Evolutionary conservation across 2,888 invertebrate species (phyloP).

Genomic region (Macrophya annulata): DNA sequence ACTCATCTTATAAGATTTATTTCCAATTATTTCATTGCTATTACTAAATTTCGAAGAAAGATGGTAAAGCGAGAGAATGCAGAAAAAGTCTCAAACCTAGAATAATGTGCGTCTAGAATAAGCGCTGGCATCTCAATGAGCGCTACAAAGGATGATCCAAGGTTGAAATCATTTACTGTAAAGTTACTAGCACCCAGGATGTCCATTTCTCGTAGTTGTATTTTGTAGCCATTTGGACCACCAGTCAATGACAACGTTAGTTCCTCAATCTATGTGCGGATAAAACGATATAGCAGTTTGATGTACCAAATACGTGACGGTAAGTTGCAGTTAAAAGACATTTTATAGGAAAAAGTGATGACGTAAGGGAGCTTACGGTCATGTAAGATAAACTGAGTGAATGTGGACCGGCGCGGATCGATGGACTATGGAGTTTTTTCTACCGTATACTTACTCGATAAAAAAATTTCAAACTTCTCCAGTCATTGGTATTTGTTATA

Average conservation of each 20-base stretch:
- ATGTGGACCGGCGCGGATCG: slow-evolving; percentile 3
- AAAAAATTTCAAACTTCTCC: not conserved
- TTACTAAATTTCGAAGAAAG: not conserved
- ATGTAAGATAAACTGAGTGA: slow-evolving; percentile 9
- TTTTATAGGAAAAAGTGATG: not conserved
- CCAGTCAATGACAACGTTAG: slow-evolving; percentile 81
- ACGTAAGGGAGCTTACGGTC: not conserved
- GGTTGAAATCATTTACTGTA: slow-evolving; percentile 79
- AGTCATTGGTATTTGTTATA: not conserved
- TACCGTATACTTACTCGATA: not conserved
- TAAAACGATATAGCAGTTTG: not conserved
- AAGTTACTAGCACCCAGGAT: slow-evolving; percentile 80
- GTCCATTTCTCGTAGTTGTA: slow-evolving; percentile 79
- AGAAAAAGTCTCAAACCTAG: slow-evolving; percentile 72
- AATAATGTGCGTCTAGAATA: slow-evolving; percentile 85
- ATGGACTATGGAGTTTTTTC: not conserved
- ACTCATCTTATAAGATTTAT: not conserved
- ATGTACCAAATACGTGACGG: not conserved
- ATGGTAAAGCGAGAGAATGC: not conserved
- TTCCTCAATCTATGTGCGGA: slow-evolving; percentile 78
- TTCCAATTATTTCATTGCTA: not conserved
- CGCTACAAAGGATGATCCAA: slow-evolving; percentile 85
- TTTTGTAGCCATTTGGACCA: slow-evolving; percentile 80
- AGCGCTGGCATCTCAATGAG: slow-evolving; percentile 85
- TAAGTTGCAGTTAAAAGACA: not conserved